phyloP scores from a whole-genome alignment of 2,888 invertebrate species.

The Spicauda simplicius region DNA sequence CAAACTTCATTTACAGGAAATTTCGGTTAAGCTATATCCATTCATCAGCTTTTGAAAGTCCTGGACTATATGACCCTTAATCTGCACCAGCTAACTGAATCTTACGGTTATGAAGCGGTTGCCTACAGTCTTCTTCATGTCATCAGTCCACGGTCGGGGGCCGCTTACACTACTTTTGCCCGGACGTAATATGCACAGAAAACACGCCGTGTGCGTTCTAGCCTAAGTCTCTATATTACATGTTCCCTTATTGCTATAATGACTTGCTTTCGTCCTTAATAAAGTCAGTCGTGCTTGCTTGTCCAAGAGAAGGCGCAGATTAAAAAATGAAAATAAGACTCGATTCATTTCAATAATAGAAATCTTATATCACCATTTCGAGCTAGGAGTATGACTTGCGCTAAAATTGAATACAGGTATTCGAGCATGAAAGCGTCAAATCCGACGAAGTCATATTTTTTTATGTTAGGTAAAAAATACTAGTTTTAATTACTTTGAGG shows the following conservation, averaged over 20 bases:
- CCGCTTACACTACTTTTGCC: too few relatives aligned
- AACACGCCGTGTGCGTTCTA: too few relatives aligned
- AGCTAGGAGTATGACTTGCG: constrained; percentile 48
- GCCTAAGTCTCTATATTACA: too few relatives aligned
- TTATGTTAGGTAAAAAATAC: background rate
- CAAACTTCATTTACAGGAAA: too few relatives aligned
- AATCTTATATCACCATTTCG: constrained; percentile 46
- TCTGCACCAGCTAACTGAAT: too few relatives aligned
- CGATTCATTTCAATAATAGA: constrained; percentile 53
- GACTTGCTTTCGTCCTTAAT: constrained; percentile 18
- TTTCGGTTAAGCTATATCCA: too few relatives aligned
- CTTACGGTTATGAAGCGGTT: too few relatives aligned
- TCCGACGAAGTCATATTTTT: background rate
- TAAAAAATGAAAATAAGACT: constrained; percentile 22
- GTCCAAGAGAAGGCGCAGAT: constrained; percentile 12
- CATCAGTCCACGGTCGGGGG: too few relatives aligned
- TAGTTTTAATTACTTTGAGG: background rate
- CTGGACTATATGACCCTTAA: too few relatives aligned
- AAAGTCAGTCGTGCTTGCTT: constrained; percentile 3
- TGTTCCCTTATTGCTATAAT: constrained; percentile 9
- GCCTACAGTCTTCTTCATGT: too few relatives aligned
- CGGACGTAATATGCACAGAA: too few relatives aligned
- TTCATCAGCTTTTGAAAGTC: too few relatives aligned
- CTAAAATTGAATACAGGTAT: constrained; percentile 41
- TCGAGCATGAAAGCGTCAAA: constrained; percentile 11